Evolutionary conservation across 2,797 vertebrate genomes (phyloP).

Genomic region (Anguilla megastoma): DNA sequence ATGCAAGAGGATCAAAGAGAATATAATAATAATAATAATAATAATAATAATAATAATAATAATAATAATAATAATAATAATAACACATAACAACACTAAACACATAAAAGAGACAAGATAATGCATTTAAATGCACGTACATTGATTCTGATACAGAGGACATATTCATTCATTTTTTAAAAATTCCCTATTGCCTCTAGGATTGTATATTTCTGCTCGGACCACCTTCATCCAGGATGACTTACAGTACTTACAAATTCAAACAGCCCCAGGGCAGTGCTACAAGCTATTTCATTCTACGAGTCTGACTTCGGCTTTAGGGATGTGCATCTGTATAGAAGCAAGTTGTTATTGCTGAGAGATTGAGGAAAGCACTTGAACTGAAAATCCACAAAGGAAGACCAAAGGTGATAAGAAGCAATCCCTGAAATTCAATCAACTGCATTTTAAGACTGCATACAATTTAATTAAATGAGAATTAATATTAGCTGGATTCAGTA

Average conservation of each 20-base stretch:
- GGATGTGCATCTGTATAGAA: not conserved
- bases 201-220: not conserved
- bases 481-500: not conserved
- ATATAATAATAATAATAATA: not conserved
- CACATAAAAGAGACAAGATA: too few species aligned
- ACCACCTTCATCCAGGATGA: not conserved
- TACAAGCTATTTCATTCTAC: not conserved
- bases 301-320: not conserved
- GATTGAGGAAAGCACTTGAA: not conserved
- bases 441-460: not conserved
- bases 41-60: too few species aligned
- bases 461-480: not conserved
- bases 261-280: slow-evolving; percentile 3
- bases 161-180: not conserved
- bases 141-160: not conserved
- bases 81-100: too few species aligned
- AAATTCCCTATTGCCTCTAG: not conserved
- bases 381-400: not conserved
- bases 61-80: not conserved
- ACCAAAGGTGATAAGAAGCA: not conserved
- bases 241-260: not conserved
- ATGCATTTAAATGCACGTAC: not conserved
- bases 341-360: slow-evolving; percentile 4
- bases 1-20: not conserved
- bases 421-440: not conserved